Conservation (phyloP, 2,888 invertebrate species). For the Tupiocoris notatus region DNA sequence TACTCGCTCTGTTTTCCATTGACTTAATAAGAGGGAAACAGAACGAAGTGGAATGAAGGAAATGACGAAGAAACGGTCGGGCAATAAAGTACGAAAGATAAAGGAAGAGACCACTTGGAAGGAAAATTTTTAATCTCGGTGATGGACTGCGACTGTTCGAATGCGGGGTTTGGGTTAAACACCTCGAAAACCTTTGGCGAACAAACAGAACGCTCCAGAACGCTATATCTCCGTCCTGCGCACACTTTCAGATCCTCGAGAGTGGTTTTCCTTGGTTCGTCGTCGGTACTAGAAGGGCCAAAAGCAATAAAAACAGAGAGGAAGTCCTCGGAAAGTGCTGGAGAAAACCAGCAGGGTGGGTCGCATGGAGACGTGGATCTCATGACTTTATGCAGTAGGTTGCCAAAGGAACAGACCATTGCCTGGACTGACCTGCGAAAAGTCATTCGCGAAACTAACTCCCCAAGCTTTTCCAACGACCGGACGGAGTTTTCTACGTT, state of each 20-base stretch:
- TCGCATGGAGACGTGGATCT: neutral
- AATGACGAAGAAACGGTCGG: neutral
- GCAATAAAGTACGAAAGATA: slow-evolving; percentile 34
- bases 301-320: slow-evolving; percentile 45
- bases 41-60: neutral
- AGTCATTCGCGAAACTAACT: slow-evolving; percentile 34
- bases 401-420: slow-evolving; percentile 9
- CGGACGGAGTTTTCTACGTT: neutral
- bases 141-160: slow-evolving; percentile 30
- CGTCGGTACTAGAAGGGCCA: neutral
- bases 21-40: slow-evolving; percentile 32
- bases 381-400: slow-evolving; percentile 48
- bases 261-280: slow-evolving; percentile 17
- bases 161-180: slow-evolving; percentile 15
- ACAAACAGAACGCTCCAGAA: slow-evolving; percentile 16
- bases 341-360: neutral
- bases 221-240: neutral
- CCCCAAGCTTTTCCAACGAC: neutral
- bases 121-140: slow-evolving; percentile 43
- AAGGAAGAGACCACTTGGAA: slow-evolving; percentile 33
- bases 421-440: slow-evolving; percentile 32
- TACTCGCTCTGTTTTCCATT: slow-evolving; percentile 15
- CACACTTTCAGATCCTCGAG: neutral
- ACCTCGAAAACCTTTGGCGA: slow-evolving; percentile 10
- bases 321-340: neutral